These are phyloP conservation scores for Drusus annulatus DNA, from an alignment of 1,140 invertebrate species.

Conservation along the genomic window DNA sequence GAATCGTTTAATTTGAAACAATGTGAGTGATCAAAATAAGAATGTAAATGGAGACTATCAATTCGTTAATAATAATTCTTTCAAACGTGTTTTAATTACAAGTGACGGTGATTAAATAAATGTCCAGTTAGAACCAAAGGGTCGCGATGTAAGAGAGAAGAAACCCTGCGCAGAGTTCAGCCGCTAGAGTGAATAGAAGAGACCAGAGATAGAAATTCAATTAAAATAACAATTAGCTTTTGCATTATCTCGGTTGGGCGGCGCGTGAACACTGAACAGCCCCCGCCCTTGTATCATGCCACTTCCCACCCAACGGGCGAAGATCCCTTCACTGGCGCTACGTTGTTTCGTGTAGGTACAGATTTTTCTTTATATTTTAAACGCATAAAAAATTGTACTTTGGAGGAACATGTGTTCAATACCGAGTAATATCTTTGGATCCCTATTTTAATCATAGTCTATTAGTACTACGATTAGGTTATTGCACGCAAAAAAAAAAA, in stretches of 20 bases:
- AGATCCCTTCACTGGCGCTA: background rate
- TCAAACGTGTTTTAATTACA: conserved; percentile 15
- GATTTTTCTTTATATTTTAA: background rate
- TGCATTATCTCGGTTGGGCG: conserved; percentile 48
- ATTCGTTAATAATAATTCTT: conserved; percentile 3
- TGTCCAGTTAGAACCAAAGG: conserved; percentile 4
- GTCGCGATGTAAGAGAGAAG: background rate
- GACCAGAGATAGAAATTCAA: conserved; percentile 56
- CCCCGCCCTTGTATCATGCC: background rate
- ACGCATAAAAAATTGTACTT: no score
- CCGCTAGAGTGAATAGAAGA: background rate
- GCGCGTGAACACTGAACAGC: conserved; percentile 32
- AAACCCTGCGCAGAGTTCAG: background rate
- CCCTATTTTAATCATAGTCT: no score
- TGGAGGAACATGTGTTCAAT: no score
- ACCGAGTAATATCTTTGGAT: no score
- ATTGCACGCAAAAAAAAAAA: no score
- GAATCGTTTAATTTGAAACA: background rate
- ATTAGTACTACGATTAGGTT: no score
- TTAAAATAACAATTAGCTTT: conserved; percentile 58
- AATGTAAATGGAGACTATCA: background rate
- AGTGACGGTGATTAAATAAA: conserved; percentile 25
- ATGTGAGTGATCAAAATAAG: conserved; percentile 1
- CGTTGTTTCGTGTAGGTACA: background rate
- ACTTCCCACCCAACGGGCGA: conserved; percentile 8